Evolutionary conservation across 2,113 vertebrate species (phyloP).

Genomic region (Charadrius vociferus): DNA sequence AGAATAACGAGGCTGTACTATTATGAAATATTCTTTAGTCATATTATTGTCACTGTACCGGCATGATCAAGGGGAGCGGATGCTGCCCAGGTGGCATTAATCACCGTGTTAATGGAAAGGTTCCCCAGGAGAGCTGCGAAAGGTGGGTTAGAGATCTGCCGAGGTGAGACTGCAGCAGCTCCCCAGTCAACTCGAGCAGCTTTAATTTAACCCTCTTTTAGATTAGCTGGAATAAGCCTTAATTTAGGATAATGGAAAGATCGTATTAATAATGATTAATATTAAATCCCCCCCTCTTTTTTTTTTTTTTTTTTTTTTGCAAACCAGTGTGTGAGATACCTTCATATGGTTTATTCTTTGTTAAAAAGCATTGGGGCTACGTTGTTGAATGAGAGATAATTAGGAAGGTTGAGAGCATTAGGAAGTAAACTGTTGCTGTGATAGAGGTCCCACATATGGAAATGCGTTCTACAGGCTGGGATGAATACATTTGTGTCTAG

Average conservation of each 20-base stretch:
- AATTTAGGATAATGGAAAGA: slow-evolving; percentile 7
- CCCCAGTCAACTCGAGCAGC: neutral
- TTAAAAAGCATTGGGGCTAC: neutral
- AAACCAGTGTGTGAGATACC: neutral
- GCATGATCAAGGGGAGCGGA: neutral
- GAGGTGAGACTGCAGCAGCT: neutral
- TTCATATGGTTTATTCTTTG: neutral
- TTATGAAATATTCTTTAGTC: neutral
- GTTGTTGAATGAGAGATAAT: neutral
- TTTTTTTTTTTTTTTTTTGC: neutral
- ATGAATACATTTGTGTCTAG: neutral
- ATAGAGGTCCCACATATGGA: neutral
- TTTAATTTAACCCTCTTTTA: neutral
- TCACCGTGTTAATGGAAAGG: neutral
- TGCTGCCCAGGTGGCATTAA: neutral
- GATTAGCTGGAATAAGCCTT: neutral
- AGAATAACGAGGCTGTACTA: neutral
- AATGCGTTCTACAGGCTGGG: neutral
- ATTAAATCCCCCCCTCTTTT: neutral
- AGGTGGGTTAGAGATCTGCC: neutral
- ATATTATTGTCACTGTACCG: neutral
- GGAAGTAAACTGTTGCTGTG: neutral
- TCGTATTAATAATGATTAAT: neutral
- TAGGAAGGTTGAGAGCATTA: neutral
- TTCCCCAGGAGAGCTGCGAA: neutral